These are phyloP conservation scores for Caerostris extrusa DNA, from an alignment of 1,140 invertebrate species.

Conservation along the genomic window DNA sequence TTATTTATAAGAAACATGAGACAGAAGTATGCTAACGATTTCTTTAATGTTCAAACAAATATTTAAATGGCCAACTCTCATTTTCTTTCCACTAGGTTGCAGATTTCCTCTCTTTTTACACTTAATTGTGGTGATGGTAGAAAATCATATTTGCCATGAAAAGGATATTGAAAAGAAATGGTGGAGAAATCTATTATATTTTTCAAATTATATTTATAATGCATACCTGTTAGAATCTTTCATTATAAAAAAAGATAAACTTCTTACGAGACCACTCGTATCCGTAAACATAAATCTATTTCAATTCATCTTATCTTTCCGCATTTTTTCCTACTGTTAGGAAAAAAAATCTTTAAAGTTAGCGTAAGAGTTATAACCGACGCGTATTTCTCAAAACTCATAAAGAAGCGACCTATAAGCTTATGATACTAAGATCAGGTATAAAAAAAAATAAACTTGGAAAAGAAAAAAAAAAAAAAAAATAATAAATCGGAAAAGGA, in stretches of 20 bases:
- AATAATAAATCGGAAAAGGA: slow-evolving; percentile 11
- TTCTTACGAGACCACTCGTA: slow-evolving; percentile 23
- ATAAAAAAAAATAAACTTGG: neutral
- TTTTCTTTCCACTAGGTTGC: rapidly evolving
- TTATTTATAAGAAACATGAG: too few species aligned
- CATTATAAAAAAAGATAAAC: neutral
- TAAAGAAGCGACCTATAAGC: slow-evolving; percentile 6
- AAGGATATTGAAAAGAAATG: too few species aligned
- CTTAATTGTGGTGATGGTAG: too few species aligned
- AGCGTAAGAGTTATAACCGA: slow-evolving; percentile 49
- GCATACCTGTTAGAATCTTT: slow-evolving; percentile 11
- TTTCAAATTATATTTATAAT: neutral
- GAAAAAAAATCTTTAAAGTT: slow-evolving; percentile 20
- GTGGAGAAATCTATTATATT: neutral
- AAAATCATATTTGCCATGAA: too few species aligned
- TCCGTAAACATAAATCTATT: slow-evolving; percentile 20
- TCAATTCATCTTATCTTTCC: slow-evolving; percentile 6
- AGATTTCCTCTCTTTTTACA: too few species aligned
- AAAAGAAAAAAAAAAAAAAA: neutral
- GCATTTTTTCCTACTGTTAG: neutral
- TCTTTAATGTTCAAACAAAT: too few species aligned
- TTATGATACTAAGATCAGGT: slow-evolving; percentile 52
- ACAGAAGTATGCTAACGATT: too few species aligned
- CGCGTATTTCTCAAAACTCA: slow-evolving; percentile 56
- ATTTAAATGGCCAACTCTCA: too few species aligned